Evolutionary conservation across 2,888 invertebrate species (phyloP).

Genomic region (Callyntrura guangdongensis): DNA sequence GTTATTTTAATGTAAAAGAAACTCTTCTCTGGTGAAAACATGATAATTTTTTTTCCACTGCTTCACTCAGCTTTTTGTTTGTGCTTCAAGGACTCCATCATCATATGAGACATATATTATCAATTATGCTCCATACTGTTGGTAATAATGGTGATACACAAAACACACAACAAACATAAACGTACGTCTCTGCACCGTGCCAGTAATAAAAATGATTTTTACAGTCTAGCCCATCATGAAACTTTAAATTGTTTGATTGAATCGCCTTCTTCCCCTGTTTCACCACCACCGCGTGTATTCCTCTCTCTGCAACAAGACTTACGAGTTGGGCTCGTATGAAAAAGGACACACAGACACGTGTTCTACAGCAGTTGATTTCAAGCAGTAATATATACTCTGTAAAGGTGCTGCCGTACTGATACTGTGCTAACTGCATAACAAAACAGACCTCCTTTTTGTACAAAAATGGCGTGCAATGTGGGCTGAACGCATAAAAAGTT

Average conservation of each 20-base stretch:
- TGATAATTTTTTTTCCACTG: conserved; percentile 32
- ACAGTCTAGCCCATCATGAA: conserved; percentile 54
- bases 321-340: not conserved
- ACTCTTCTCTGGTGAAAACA: conserved; percentile 30
- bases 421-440: not conserved
- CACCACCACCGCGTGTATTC: not conserved
- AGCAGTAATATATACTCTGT: not conserved
- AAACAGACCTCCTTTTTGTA: not conserved
- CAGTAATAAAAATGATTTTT: conserved; percentile 65
- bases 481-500: conserved; percentile 34
- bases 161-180: too few relatives aligned
- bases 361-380: conserved; percentile 14
- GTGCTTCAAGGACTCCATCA: not conserved
- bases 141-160: too few relatives aligned
- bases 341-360: conserved; percentile 38
- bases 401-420: not conserved
- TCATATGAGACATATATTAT: too few relatives aligned
- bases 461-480: conserved; percentile 48
- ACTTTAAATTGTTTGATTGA: conserved; percentile 73
- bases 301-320: not conserved
- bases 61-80: not conserved
- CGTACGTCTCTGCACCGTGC: not conserved
- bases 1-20: conserved; percentile 3
- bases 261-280: conserved; percentile 10
- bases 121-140: too few relatives aligned